Evolutionary conservation across 2,113 vertebrate genomes (phyloP).

Genomic region (Psittacara wagleri): DNA sequence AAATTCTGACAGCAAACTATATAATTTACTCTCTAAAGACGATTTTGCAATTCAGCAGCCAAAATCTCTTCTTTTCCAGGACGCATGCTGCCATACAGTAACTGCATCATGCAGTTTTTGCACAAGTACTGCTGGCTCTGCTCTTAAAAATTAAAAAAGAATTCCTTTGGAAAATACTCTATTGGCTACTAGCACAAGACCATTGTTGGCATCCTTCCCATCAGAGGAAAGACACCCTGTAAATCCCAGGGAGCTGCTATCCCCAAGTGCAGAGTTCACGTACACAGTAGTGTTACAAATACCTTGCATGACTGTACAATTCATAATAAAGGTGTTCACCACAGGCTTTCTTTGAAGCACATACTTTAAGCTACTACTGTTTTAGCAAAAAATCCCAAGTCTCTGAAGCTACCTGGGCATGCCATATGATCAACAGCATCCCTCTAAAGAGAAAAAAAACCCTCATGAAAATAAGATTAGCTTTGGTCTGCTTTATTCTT

Average conservation of each 20-base stretch:
- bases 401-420: background rate
- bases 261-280: background rate
- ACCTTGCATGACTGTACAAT: fast-evolving
- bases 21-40: background rate
- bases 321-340: fast-evolving
- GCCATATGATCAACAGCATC: background rate
- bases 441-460: background rate
- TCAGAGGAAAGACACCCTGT: too few relatives aligned
- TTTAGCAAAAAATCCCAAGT: background rate
- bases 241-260: background rate
- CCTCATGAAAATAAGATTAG: background rate
- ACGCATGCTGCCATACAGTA: fast-evolving
- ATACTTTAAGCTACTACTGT: background rate
- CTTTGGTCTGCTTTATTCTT: background rate
- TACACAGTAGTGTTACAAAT: fast-evolving
- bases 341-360: background rate
- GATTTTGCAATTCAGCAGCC: background rate
- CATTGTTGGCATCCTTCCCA: background rate
- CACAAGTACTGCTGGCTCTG: background rate
- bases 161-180: background rate
- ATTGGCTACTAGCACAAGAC: fast-evolving
- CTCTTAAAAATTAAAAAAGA: background rate
- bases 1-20: background rate
- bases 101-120: too few relatives aligned
- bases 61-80: background rate